These are phyloP conservation scores for Bruchidius siliquastri DNA, from an alignment of 2,888 invertebrate species.

Conservation along the genomic window DNA sequence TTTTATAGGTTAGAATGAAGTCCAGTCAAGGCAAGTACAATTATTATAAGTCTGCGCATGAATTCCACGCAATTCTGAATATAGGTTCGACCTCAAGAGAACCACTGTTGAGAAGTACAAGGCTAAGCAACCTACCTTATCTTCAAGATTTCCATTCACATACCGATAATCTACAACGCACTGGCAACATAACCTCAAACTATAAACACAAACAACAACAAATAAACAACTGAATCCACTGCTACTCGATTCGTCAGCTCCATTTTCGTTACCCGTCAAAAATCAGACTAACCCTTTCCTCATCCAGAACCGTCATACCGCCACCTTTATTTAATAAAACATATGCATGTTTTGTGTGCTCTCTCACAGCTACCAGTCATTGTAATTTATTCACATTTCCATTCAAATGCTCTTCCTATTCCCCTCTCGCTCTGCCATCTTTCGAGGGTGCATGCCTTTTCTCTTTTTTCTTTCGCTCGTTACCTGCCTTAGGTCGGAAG, in stretches of 20 bases:
- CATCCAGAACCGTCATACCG: neutral
- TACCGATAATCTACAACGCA: neutral
- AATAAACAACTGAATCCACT: neutral
- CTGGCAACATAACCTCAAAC: neutral
- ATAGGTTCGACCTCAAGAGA: too few species aligned
- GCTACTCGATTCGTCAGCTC: neutral
- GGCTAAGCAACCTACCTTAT: neutral
- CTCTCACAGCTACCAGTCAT: neutral
- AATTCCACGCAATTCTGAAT: too few species aligned
- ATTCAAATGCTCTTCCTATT: conserved; percentile 42
- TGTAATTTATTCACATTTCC: conserved; percentile 24
- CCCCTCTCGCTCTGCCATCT: conserved; percentile 29
- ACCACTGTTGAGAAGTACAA: neutral
- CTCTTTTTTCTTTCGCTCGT: conserved; percentile 27
- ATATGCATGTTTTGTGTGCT: conserved; percentile 34
- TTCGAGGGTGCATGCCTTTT: conserved; percentile 20
- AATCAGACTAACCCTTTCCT: neutral
- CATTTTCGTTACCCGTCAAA: neutral
- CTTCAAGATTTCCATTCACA: neutral
- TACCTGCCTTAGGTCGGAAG: conserved; percentile 27
- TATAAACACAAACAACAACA: neutral
- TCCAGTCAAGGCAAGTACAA: too few species aligned
- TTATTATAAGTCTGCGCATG: too few species aligned
- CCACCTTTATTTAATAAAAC: conserved; percentile 16
- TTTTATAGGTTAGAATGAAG: too few species aligned